Percentiles rank a stretch among this genome's conserved stretches.
Conservation (phyloP, 1,140 invertebrate species). For the Solen grandis region DNA sequence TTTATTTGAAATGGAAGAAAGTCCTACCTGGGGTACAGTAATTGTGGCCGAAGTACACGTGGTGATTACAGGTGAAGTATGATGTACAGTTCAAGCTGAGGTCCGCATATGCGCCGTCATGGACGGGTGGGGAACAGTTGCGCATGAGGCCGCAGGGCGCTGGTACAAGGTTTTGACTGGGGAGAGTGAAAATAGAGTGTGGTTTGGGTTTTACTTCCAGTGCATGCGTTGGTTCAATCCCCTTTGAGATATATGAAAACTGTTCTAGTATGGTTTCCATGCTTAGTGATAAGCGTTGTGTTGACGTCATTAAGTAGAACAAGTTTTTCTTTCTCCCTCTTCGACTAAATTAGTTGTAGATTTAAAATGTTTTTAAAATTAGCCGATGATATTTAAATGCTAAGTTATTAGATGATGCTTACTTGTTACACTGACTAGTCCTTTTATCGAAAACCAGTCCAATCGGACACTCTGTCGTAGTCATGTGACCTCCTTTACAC, state of each 20-base stretch:
- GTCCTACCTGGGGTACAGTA: constrained; percentile 48
- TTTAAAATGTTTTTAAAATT: too few relatives aligned
- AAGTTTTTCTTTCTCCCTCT: too few relatives aligned
- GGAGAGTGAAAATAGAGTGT: neutral
- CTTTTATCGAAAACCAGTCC: neutral
- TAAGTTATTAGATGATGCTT: neutral
- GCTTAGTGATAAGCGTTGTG: too few relatives aligned
- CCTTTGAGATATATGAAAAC: neutral
- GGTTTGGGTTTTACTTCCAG: neutral
- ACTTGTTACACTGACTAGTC: neutral
- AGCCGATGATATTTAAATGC: too few relatives aligned
- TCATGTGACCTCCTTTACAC: neutral
- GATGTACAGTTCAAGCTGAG: constrained; percentile 30
- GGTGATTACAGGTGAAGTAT: constrained; percentile 44
- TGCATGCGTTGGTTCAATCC: neutral
- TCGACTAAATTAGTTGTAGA: too few relatives aligned
- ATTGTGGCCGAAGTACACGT: constrained; percentile 49
- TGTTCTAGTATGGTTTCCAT: too few relatives aligned
- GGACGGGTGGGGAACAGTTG: constrained; percentile 28
- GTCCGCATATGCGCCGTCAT: constrained; percentile 50
- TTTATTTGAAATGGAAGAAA: too few relatives aligned
- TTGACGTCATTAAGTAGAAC: too few relatives aligned
- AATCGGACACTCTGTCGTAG: neutral
- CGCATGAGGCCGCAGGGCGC: constrained; percentile 37
- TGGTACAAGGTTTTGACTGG: constrained; percentile 17